Evolutionary conservation across 2,797 vertebrate genomes (phyloP), one percentile per base, ranked within the genome.

Genomic region (Pseudotriccus pelzelni): DNA sequence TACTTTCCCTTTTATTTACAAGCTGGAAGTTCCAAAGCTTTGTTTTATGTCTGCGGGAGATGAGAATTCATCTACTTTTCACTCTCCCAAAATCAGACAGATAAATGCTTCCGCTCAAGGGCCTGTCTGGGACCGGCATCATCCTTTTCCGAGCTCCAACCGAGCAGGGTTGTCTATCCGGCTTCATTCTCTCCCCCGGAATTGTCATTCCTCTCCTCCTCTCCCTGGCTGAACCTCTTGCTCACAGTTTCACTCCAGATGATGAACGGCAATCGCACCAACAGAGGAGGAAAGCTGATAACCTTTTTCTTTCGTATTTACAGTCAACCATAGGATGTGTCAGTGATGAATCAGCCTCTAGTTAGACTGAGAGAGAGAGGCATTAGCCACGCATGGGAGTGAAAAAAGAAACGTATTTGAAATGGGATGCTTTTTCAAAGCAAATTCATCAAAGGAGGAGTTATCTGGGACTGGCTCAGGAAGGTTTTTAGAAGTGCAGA

Each of bases 91-190:
- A 79, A 87, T 82, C 80, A 82, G 92, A 94, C 88, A 91, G 93
- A 91, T 53, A 86, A 93, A 95, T 75, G 83, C 37, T 55, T 62
- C n/a, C 14, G 52, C 86, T 90, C 44, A 94, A 87, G 62, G 59
- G 79, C 46, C 87, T 74, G 91, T 89, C 85, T 95, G 85, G 74
- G 43, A 90, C 56, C 9, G 81, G 67, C 44, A 84, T 53, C 66
- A 19, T 64, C 88, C 80, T 67, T 67, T 46, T 10, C 50, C 37
- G 50, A 66, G 28, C 77, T 81, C 76, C 41, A 34, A 53, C 37
- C 24, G 30, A 88, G n/a, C 5, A 14, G 60, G 41, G 70, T 0
- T n/a, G 50, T 73, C 64, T 74, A 1, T 46, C 24, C 47, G 46
- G 14, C 59, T 55, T 55, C 56, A 43, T 32, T 66, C 73, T 37